Evolutionary conservation across 53 echinoderm and acorn worm genomes (phyloP).

Genomic region (Mesocentrotus franciscanus): DNA sequence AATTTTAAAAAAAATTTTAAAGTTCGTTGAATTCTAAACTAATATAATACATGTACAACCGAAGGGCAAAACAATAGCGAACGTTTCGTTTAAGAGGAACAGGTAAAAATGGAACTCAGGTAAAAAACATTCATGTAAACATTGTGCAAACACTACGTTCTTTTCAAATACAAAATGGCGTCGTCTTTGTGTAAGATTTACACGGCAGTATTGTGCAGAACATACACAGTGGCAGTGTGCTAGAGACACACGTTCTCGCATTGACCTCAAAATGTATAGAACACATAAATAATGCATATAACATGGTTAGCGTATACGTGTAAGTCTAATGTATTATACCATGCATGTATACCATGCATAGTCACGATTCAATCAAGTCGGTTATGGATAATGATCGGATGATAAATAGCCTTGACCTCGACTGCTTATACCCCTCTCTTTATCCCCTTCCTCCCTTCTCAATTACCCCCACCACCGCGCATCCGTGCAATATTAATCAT

Average conservation of each 20-base stretch:
- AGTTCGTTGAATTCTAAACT: too few relatives aligned
- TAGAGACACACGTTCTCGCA: not conserved
- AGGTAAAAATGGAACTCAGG: too few relatives aligned
- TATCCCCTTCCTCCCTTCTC: not conserved
- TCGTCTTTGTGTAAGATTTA: conserved; percentile 11
- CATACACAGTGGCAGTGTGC: conserved; percentile 36
- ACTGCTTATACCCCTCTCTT: not conserved
- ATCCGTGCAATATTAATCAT: not conserved
- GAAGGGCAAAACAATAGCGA: too few relatives aligned
- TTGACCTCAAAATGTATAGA: conserved; percentile 59
- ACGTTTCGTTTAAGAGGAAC: too few relatives aligned
- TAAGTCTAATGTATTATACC: not conserved
- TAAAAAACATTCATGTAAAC: too few relatives aligned
- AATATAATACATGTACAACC: too few relatives aligned
- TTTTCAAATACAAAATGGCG: conserved; percentile 22
- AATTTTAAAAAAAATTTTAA: too few relatives aligned
- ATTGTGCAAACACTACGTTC: too few relatives aligned
- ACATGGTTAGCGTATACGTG: conserved; percentile 38
- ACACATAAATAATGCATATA: conserved; percentile 56
- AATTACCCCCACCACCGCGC: not conserved
- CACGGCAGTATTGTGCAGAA: conserved; percentile 13
- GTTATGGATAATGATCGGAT: conserved; percentile 49
- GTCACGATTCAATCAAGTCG: conserved; percentile 28
- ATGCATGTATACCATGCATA: not conserved
- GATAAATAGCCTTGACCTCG: conserved; percentile 54